Conservation (phyloP, 2,113 vertebrate species). For the Ptychochromis oligacanthus region DNA sequence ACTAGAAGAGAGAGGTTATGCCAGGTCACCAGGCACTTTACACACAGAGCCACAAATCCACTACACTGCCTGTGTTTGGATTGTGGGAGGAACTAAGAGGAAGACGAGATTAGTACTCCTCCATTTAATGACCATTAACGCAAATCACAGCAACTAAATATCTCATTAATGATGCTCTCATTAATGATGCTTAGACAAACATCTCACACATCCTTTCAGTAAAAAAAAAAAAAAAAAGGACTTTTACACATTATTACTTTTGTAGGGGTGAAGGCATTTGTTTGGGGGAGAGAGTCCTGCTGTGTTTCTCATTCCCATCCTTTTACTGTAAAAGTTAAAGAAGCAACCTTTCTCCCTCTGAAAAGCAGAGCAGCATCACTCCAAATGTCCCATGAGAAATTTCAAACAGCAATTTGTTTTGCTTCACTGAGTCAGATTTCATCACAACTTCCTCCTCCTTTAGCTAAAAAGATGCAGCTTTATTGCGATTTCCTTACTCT, state of each 20-base stretch:
- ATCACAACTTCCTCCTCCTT: neutral
- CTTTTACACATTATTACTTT: neutral
- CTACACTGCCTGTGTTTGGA: too few relatives aligned
- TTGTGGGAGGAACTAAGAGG: neutral
- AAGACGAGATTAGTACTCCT: too few relatives aligned
- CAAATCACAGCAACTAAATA: too few relatives aligned
- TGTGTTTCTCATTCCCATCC: too few relatives aligned
- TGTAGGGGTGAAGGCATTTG: neutral
- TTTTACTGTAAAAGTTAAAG: neutral
- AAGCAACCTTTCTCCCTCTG: neutral
- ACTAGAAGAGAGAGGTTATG: neutral
- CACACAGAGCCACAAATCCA: too few relatives aligned
- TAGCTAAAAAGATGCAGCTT: neutral
- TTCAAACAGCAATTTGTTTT: neutral
- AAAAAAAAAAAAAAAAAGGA: too few relatives aligned
- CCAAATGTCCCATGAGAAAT: neutral
- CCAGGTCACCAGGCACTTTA: too few relatives aligned
- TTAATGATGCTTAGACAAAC: neutral
- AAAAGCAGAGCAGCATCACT: neutral
- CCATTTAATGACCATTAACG: too few relatives aligned
- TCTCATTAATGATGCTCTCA: too few relatives aligned
- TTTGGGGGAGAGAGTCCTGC: too few relatives aligned
- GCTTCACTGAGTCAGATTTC: neutral
- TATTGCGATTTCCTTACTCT: accelerated
- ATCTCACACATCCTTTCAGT: neutral